phyloP scores from a whole-genome alignment of 2,113 vertebrate genomes.

The Chelonoidis abingdonii region DNA sequence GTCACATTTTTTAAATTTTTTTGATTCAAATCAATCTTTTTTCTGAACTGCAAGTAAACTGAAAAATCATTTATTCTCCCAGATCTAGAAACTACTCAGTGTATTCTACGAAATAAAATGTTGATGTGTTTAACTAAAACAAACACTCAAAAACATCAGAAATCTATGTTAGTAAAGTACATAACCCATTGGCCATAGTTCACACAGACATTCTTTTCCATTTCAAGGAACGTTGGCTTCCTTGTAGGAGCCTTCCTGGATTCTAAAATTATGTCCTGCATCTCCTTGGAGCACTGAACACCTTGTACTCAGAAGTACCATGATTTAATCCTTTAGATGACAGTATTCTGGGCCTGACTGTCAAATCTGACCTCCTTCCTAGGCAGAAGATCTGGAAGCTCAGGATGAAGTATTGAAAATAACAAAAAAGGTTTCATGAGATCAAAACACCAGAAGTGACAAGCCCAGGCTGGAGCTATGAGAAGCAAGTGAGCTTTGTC shows the following conservation, averaged over 20 bases:
- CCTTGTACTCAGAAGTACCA: neutral
- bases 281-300: neutral
- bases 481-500: neutral
- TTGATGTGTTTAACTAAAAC: neutral
- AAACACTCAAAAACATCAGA: neutral
- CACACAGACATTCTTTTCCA: neutral
- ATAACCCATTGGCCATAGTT: neutral
- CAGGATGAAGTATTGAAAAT: neutral
- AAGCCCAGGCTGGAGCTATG: neutral
- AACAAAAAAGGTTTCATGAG: neutral
- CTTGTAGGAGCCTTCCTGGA: neutral
- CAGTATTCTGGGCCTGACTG: neutral
- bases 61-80: neutral
- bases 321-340: neutral
- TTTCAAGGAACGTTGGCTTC: neutral
- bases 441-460: neutral
- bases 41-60: neutral
- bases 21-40: neutral
- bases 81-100: neutral
- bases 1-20: no score
- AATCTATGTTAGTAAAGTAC: neutral
- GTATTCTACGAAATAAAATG: neutral
- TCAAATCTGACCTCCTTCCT: neutral
- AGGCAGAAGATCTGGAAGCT: neutral
- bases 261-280: neutral